These are phyloP conservation scores for Philhelius pedissequus DNA, from an alignment of 2,888 invertebrate genomes.

Conservation along the genomic window DNA sequence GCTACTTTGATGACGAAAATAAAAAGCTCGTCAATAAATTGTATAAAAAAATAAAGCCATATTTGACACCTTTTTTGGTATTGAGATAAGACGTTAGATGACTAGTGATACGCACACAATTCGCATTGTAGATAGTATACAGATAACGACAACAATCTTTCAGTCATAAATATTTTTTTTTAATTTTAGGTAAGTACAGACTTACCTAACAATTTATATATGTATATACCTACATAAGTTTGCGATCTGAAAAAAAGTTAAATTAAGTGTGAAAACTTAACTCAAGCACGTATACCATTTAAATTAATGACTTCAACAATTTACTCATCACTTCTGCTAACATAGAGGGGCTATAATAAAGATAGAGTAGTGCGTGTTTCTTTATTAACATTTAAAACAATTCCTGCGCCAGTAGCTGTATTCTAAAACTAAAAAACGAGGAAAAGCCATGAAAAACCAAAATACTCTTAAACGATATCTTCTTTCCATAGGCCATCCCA, in stretches of 20 bases:
- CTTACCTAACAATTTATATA: neutral
- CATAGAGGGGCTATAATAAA: neutral
- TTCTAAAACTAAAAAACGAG: constrained; percentile 4
- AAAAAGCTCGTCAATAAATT: constrained; percentile 1
- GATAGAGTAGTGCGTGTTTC: constrained; percentile 4
- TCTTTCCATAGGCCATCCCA: neutral
- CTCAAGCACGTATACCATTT: neutral
- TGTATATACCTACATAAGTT: neutral
- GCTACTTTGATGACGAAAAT: neutral
- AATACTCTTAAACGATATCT: neutral
- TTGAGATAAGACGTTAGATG: neutral
- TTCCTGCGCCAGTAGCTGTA: constrained; percentile 35
- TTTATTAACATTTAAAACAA: constrained; percentile 9
- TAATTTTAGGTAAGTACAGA: neutral
- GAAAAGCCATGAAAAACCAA: neutral
- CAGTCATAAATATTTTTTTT: neutral
- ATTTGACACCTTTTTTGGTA: constrained; percentile 48
- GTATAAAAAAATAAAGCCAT: constrained; percentile 21
- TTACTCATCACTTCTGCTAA: constrained; percentile 21
- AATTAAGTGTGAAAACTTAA: constrained; percentile 20
- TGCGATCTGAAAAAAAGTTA: neutral
- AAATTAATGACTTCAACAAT: constrained; percentile 45
- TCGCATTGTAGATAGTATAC: neutral
- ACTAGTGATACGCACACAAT: constrained; percentile 4
- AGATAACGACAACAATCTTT: constrained; percentile 5